These are phyloP conservation scores for Linhomoeus sp. DNA, from an alignment of 2,888 invertebrate species.

Conservation along the genomic window DNA sequence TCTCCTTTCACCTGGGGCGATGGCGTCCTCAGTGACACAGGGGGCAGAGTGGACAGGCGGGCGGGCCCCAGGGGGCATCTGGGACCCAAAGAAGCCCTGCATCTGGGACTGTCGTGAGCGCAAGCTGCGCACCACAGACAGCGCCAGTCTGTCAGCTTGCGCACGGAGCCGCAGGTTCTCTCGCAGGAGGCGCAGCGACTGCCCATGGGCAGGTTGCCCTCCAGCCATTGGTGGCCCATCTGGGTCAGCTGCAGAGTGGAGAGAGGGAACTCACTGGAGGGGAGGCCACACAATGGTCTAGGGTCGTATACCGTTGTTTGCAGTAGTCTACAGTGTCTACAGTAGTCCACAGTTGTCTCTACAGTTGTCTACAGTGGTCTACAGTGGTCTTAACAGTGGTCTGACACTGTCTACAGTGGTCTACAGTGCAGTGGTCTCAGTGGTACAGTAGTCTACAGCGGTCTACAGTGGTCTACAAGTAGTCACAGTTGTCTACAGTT, in stretches of 20 bases:
- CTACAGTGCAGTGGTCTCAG: no score
- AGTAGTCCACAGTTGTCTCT: no score
- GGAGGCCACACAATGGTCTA: no score
- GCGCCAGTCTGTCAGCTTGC: constrained; percentile 75
- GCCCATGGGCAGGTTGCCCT: constrained; percentile 83
- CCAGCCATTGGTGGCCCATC: constrained; percentile 97
- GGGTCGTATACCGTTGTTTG: no score
- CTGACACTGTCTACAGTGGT: no score
- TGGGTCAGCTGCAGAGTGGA: constrained; percentile 11
- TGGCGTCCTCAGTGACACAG: constrained; percentile 56
- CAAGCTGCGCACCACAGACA: constrained; percentile 86
- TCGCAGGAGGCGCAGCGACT: constrained; percentile 80
- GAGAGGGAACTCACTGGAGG: background rate
- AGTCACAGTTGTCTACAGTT: no score
- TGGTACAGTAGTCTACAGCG: no score
- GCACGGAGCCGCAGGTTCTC: constrained; percentile 84
- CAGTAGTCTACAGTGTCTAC: no score
- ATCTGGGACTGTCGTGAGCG: constrained; percentile 34
- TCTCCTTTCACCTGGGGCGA: no score
- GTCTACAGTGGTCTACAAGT: no score
- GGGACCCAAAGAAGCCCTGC: constrained; percentile 40
- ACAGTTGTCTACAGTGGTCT: no score
- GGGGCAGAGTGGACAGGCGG: constrained; percentile 77
- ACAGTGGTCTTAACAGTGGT: no score
- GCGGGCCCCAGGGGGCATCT: constrained; percentile 70